Evolutionary conservation across 23 tunicate genomes (phyloP), one percentile per base, ranked within the genome.

Genomic region (Trididemnum clinides): DNA sequence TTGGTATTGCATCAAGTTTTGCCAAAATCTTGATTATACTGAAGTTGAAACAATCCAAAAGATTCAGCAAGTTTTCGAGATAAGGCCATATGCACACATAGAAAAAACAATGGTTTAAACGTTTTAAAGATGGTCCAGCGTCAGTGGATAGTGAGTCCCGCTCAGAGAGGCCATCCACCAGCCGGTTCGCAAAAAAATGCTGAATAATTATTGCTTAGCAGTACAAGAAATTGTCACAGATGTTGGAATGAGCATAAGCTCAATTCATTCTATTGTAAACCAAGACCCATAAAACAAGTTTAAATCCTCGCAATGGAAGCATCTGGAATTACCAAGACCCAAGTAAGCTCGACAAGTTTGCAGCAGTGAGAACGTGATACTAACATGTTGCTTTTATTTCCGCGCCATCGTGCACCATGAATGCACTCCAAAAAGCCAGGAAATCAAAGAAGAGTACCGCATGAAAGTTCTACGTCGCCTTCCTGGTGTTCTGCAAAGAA

Each of bases 1-100:
- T n/a, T n/a, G n/a, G n/a, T n/a, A 70, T 70, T 70, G 34, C 76
- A 70, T 70, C 76, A 70, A 70, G 76, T 70, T 70, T 70, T 70
- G 76, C 22, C 76, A 26, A 70, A 70, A 70, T 10, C 39, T 70
- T 70, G 76, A n/a, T 70, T 19, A 70, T 70, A 70, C 15, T 70
- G 37, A 70, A 70, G 38, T 7, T 70, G 36, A 70, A 70, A 70
- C 39, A 33, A 70, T 70, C 15, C 36, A 25, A 70, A 70, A 70
- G 36, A 70, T 70, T 70, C 36, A 70, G 30, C 76, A 70, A 33
- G 39, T 70, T 70, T 70, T 33, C 37, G 76, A 70, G 22, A 29
- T 32, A 37, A 70, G 34, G 76, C 76, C 76, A 5, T 70, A 70
- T 27, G 76, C 76, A 35, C 38, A 29, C 36, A 27, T 19, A 70